Base-by-base conservation (phyloP, 2,797 vertebrate genomes). In the Arrhamphus sclerolepis region DNA sequence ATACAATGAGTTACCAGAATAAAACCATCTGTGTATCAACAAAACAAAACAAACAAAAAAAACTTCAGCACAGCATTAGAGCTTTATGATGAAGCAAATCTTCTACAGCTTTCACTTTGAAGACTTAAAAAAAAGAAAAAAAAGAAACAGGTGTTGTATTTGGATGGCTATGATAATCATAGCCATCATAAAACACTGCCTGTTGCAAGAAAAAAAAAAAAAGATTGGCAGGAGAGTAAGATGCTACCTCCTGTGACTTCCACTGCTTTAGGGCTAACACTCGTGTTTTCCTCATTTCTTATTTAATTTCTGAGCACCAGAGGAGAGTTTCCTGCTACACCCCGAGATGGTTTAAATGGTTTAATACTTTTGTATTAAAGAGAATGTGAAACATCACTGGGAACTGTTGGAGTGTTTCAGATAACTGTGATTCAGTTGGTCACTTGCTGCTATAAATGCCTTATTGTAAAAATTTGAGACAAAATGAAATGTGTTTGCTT, bases 171-270 rank as follows among this genome's bases (percentile, higher is more conserved):
- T 87, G 90, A 92, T 65, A 90, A 91, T 92, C 86, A 85, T 71
- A 56, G 82, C 10, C n/a, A 78, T 83, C 83, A 68, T 73, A 68
- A 74, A 74, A 58, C 63, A 42, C 64, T 66, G 51, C 56, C 51
- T 77, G 56, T 84, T 83, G 80, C 78, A 81, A 75, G 28, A 51
- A 70, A 55, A 78, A 62, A 69, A 68, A 71, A 64, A 46, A 64
- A 75, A 60, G 70, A 73, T 65, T 28, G 77, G 77, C 89, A 51
- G 90, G 90, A 92, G 90, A 92, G 90, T 91, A 88, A 91, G 73
- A 92, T 92, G 90, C 90, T 89, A 85, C 90, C 90, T 91, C 84
- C 87, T 88, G 90, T 86, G 89, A 80, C 80, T 88, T 81, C 66
- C 76, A 79, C 5, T 56, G 90, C 90, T 91, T 90, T 68, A 81